A percentile compares a stretch with the other conserved stretches of the same genome.
Conservation (phyloP, 2,888 invertebrate genomes). For the Cheilosia urbana region DNA sequence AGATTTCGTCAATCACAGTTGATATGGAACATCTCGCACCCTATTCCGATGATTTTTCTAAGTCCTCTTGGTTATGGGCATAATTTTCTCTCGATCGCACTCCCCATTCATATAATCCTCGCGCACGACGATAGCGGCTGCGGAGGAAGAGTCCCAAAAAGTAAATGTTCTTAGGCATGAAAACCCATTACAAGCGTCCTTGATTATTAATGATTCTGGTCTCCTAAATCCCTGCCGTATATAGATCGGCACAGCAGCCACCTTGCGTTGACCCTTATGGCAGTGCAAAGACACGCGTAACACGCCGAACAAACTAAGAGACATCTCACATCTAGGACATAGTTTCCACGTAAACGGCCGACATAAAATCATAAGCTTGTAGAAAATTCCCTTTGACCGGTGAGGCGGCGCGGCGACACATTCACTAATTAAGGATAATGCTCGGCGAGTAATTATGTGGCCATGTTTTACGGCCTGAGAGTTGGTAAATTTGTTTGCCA, state of each 20-base stretch:
- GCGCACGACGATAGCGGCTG: conserved; percentile 1
- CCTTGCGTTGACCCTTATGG: conserved; percentile 48
- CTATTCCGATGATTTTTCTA: conserved; percentile 34
- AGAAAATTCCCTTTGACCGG: conserved; percentile 37
- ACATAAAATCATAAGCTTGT: conserved; percentile 33
- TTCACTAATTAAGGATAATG: conserved; percentile 67
- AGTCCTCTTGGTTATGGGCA: conserved; percentile 43
- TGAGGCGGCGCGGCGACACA: background rate
- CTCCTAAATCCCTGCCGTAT: conserved; percentile 45
- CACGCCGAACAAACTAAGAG: conserved; percentile 1
- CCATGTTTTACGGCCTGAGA: conserved; percentile 56
- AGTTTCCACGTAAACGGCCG: background rate
- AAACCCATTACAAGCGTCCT: conserved; percentile 68
- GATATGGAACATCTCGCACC: background rate
- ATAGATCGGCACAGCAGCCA: conserved; percentile 21
- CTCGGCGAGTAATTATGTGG: conserved; percentile 48
- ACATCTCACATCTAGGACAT: conserved; percentile 7
- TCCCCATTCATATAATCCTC: conserved; percentile 9
- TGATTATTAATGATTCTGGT: conserved; percentile 64
- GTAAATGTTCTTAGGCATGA: conserved; percentile 60
- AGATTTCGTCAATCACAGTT: background rate
- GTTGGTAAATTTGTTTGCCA: conserved; percentile 56
- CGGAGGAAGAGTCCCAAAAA: conserved; percentile 19
- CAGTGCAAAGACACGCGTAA: conserved; percentile 49
- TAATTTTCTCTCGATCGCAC: conserved; percentile 5